These are phyloP conservation scores for Antheraea mylitta DNA, from an alignment of 1,140 invertebrate species.

Conservation along the genomic window DNA sequence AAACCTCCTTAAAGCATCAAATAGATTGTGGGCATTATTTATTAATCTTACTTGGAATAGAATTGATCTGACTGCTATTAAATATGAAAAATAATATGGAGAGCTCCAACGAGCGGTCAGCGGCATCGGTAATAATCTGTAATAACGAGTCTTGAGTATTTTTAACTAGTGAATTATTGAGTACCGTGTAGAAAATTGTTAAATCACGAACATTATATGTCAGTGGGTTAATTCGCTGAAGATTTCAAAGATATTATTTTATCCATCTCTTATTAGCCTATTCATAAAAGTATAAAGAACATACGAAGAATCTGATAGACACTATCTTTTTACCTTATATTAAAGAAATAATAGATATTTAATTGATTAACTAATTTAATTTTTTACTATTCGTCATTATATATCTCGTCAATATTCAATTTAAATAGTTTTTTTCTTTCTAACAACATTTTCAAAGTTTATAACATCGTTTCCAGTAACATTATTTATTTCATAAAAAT, in stretches of 20 bases:
- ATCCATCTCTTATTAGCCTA: background rate
- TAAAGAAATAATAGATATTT: too few relatives aligned
- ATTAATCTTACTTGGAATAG: slow-evolving; percentile 14
- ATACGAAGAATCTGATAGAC: too few relatives aligned
- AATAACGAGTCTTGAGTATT: slow-evolving; percentile 16
- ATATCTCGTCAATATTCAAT: too few relatives aligned
- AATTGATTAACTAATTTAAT: too few relatives aligned
- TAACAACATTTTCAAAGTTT: too few relatives aligned
- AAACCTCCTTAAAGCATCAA: background rate
- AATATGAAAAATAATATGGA: slow-evolving; percentile 23
- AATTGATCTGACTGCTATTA: slow-evolving; percentile 15
- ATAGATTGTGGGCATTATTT: background rate
- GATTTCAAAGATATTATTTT: background rate
- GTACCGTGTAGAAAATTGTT: slow-evolving; percentile 13
- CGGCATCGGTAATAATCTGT: slow-evolving; percentile 32
- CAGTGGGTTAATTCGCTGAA: background rate
- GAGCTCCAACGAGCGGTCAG: slow-evolving; percentile 26
- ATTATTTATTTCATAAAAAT: too few relatives aligned
- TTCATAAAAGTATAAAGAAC: background rate
- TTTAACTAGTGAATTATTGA: slow-evolving; percentile 25
- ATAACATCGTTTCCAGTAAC: too few relatives aligned
- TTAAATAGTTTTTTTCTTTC: too few relatives aligned
- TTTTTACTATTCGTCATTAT: too few relatives aligned
- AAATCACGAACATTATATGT: background rate
- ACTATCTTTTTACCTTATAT: too few relatives aligned